Base-by-base conservation (phyloP, 1,140 invertebrate species). In the Lucilia sericata region DNA sequence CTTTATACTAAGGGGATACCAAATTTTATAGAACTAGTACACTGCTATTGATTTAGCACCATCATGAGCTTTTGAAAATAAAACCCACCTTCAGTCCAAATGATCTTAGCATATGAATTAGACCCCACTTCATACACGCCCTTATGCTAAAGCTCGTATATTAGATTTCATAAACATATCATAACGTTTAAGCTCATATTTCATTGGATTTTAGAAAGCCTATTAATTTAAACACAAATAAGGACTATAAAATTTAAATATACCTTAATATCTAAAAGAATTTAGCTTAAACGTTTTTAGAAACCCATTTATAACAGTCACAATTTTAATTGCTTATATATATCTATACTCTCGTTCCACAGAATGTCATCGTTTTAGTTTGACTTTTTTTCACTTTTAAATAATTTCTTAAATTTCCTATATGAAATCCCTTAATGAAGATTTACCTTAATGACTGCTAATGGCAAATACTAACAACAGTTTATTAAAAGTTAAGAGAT, bases 381-480 rank as follows among this genome's bases (percentile, higher is more conserved):
- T 42, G 5, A 7, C 0, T 42, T 42, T 42, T 42, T 42, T 42
- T 42, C 10, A 8, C 2, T 7, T 42, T 10, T 8, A 42, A 42
- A 42, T 42, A 42, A 42, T 55, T 55, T 55, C 51, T 55, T 55
- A 55, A 25, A 70, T 70, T 21, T 70, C 65, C n/a, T 10, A 21
- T 2, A 42, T 8, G 42, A 70, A 70, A 21, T 70, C 65, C 65
- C 65, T 70, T 70, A 70, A 70, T 70, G 65, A 70, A 70, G 65
- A 70, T 70, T 70, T 70, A 70, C 65, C 65, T 70, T 70, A 21
- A 70, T 70, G 65, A 70, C n/a, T 70, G n/a, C 19, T 21, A 70
- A 70, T 70, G 65, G 21, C 65, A 70, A 70, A 70, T 70, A 42
- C 42, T 42, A 70, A 70, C 9, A 70, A 70, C 9, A 70, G 19